phyloP scores from a whole-genome alignment of 2,113 vertebrate genomes.

The Stegastes partitus region DNA sequence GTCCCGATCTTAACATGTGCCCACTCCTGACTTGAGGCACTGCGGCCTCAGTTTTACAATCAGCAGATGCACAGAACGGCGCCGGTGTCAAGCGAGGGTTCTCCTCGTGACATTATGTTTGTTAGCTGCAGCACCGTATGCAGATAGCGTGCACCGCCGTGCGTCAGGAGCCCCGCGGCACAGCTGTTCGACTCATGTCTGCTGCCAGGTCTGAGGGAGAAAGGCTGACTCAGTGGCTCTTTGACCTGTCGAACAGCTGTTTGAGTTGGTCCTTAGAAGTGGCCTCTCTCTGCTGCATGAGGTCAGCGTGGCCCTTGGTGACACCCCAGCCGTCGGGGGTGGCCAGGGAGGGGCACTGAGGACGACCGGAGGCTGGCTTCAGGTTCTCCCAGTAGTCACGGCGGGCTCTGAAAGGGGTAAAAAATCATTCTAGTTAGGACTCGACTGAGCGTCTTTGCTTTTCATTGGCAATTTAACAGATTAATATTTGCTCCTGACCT shows the following conservation, averaged over 20 bases:
- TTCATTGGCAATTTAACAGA: not conserved
- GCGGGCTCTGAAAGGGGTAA: conserved; percentile 84
- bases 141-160: not conserved
- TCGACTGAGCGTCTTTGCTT: not conserved
- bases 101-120: conserved; percentile 15
- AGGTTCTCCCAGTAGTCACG: conserved; percentile 93
- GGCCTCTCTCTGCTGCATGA: conserved; percentile 94
- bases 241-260: conserved; percentile 76
- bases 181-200: not conserved
- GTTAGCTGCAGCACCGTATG: conserved; percentile 12
- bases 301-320: conserved; percentile 90
- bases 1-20: conserved; percentile 31
- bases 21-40: conserved; percentile 23
- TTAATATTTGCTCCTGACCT: conserved; percentile 86
- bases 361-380: conserved; percentile 91
- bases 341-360: conserved; percentile 89
- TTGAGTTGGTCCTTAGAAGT: conserved; percentile 83
- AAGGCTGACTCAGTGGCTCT: conserved; percentile 61
- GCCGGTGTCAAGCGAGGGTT: conserved; percentile 35
- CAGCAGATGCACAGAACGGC: conserved; percentile 26
- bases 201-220: conserved; percentile 2
- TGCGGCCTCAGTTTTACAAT: conserved; percentile 33
- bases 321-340: conserved; percentile 90
- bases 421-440: not conserved
- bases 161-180: conserved; percentile 15